phyloP scores from a whole-genome alignment of 2,888 invertebrate genomes.

The Dasypogon diadema region DNA sequence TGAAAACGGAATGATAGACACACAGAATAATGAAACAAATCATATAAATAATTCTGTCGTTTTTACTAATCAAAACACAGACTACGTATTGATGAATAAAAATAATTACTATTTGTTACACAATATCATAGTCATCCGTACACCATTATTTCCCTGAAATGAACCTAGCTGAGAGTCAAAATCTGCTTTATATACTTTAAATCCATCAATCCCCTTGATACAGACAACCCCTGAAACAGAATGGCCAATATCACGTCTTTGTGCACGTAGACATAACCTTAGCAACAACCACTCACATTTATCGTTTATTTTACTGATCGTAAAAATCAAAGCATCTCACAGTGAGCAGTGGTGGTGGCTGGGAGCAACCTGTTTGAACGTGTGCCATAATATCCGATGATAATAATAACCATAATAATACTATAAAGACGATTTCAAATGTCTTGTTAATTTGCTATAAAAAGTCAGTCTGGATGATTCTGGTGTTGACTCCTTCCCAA shows the following conservation, averaged over 20 bases:
- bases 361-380: slow-evolving; percentile 57
- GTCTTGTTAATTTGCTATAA: slow-evolving; percentile 58
- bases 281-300: slow-evolving; percentile 27
- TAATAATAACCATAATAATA: slow-evolving; percentile 58
- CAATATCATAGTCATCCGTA: too few species aligned
- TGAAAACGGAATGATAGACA: too few species aligned
- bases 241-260: slow-evolving; percentile 3
- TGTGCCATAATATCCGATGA: slow-evolving; percentile 56
- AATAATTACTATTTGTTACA: too few species aligned
- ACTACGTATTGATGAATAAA: too few species aligned
- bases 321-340: slow-evolving; percentile 57
- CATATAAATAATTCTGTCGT: too few species aligned
- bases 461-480: slow-evolving; percentile 52
- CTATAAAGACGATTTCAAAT: slow-evolving; percentile 58
- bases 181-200: too few species aligned
- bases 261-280: slow-evolving; percentile 17
- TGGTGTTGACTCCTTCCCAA: slow-evolving; percentile 10
- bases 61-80: too few species aligned
- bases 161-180: too few species aligned
- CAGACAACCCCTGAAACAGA: neutral
- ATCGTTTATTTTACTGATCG: slow-evolving; percentile 57
- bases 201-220: slow-evolving; percentile 2
- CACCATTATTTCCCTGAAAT: too few species aligned
- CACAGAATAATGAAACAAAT: too few species aligned
- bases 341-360: neutral